phyloP scores from a whole-genome alignment of 2,888 invertebrate species.

The Diarsia rubi region DNA sequence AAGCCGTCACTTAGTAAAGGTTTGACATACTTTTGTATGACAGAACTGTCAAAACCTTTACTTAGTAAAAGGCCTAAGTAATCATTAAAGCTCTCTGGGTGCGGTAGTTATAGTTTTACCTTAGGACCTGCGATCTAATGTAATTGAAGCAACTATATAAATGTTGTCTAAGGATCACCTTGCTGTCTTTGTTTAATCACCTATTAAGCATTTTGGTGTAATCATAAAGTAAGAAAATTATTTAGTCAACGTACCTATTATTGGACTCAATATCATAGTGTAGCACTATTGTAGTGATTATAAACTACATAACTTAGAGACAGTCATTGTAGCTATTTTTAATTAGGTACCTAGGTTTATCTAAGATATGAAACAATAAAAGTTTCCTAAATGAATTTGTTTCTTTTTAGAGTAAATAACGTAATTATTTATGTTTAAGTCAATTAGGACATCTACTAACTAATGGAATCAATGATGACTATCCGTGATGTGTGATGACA shows the following conservation, averaged over 20 bases:
- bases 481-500: too few species aligned
- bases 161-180: too few species aligned
- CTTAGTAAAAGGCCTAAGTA: too few species aligned
- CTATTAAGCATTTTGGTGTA: too few species aligned
- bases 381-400: constrained; percentile 29
- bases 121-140: too few species aligned
- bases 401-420: constrained; percentile 33
- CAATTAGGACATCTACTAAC: not conserved
- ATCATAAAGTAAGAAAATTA: not conserved
- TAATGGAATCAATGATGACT: not conserved
- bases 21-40: too few species aligned
- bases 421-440: not conserved
- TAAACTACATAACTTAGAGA: not conserved
- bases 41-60: too few species aligned
- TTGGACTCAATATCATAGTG: not conserved
- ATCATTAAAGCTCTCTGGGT: too few species aligned
- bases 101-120: too few species aligned
- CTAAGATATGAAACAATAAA: constrained; percentile 44
- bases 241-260: not conserved
- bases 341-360: not conserved
- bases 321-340: not conserved
- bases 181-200: too few species aligned
- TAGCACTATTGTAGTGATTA: not conserved
- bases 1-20: too few species aligned
- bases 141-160: too few species aligned